Percentiles rank a stretch among this genome's conserved stretches.
phyloP scores from a whole-genome alignment of 2,888 invertebrate genomes.

The Dynastes tityus region DNA sequence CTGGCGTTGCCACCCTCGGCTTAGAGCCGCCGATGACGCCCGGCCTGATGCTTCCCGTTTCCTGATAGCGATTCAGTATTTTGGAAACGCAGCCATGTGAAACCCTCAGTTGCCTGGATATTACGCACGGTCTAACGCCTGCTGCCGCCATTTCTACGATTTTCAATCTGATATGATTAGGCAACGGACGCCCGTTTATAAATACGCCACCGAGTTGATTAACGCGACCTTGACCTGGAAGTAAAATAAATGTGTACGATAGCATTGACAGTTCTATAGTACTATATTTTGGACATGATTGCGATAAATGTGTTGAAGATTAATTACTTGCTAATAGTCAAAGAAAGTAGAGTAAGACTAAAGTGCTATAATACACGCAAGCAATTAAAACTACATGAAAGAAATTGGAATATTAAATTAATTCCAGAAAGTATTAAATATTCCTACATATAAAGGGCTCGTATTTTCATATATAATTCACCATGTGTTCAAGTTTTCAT shows the following conservation, averaged over 20 bases:
- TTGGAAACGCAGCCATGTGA: constrained; percentile 99
- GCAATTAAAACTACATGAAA: no score
- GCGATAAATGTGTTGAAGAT: neutral
- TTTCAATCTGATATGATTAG: constrained; percentile 94
- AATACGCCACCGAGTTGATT: constrained; percentile 98
- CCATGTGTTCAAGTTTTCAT: no score
- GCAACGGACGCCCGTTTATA: constrained; percentile 97
- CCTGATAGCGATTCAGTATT: constrained; percentile 95
- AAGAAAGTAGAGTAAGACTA: neutral
- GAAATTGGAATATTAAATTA: no score
- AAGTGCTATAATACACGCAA: neutral
- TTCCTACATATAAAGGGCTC: no score
- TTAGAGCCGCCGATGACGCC: constrained; percentile 96
- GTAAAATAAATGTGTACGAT: neutral
- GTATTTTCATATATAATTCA: no score
- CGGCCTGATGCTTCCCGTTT: constrained; percentile 95
- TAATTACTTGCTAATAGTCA: neutral
- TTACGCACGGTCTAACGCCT: constrained; percentile 95
- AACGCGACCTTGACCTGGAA: constrained; percentile 93
- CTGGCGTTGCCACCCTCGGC: constrained; percentile 94
- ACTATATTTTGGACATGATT: neutral
- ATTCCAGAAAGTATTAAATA: no score
- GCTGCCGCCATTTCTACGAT: constrained; percentile 98
- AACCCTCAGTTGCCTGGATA: constrained; percentile 95
- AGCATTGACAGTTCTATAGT: neutral